Evolutionary conservation across 1,140 invertebrate species (phyloP).

Genomic region (Pachyrhynchus sulphureomaculatus): DNA sequence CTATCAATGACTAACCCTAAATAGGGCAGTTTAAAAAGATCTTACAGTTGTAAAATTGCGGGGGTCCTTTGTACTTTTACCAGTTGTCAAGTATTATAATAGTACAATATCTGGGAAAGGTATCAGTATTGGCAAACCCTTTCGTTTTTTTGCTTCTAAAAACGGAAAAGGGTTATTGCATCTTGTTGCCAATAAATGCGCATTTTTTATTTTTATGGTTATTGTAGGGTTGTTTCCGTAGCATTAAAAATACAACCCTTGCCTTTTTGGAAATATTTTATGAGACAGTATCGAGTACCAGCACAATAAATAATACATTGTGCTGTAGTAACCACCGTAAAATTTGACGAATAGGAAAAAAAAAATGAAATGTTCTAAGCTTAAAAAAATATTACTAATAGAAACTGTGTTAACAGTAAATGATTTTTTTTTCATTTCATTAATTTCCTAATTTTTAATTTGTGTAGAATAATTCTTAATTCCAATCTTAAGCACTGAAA

Average conservation of each 20-base stretch:
- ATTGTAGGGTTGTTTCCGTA: neutral
- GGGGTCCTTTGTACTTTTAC: neutral
- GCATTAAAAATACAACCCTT: neutral
- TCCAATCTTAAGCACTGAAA: too few species aligned
- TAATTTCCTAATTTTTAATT: too few species aligned
- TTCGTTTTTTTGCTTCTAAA: constrained; percentile 6
- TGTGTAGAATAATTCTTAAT: too few species aligned
- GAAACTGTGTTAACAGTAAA: too few species aligned
- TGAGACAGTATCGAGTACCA: too few species aligned
- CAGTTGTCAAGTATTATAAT: constrained; percentile 2
- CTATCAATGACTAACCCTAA: neutral
- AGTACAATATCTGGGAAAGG: neutral
- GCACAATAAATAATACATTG: too few species aligned
- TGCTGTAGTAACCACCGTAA: too few species aligned
- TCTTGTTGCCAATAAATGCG: constrained; percentile 13
- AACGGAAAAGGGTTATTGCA: constrained; percentile 9
- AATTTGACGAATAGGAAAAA: too few species aligned
- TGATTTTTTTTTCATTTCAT: too few species aligned
- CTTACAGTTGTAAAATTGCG: constrained; percentile 12
- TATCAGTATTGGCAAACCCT: constrained; percentile 9
- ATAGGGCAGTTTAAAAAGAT: neutral
- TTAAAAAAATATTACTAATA: too few species aligned
- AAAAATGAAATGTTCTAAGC: too few species aligned
- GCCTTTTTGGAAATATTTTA: neutral
- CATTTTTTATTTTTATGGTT: constrained; percentile 8